Evolutionary conservation across 2,888 invertebrate species (phyloP), one percentile per base, ranked within the genome.

Genomic region (Drosophila multiciliata): DNA sequence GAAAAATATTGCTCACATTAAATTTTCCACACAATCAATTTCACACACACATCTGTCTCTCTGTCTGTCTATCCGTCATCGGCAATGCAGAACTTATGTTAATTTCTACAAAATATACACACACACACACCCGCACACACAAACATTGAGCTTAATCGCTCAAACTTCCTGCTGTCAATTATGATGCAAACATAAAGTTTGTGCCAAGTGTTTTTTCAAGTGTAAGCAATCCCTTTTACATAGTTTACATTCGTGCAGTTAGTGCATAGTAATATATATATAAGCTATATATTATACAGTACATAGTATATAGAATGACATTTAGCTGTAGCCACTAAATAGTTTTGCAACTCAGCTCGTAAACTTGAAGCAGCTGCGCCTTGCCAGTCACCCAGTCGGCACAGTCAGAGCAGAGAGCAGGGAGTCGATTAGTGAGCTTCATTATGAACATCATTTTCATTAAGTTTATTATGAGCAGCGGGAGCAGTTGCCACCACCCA

Each of bases 21-120:
- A 84, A 85, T 87, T 85, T 83, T 89, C 83, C 86, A 87, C 86
- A 74, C 82, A 87, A 84, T 84, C 73, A 87, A 87, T 89, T 89
- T 66, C 73, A 65, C 32, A 42, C 55, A 66, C 49, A 32, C 83
- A 60, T n/a, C n/a, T n/a, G n/a, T n/a, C n/a, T n/a, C n/a, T 59
- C 53, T 42, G 55, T 38, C 17, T 8, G 15, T 45, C 45, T 45
- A 8, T 4, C 45, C 45, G 23, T 42, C 40, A 33, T 60, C 12
- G 38, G 40, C 29, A 35, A 12, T 57, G 40, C 57, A 63, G 54
- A 59, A 64, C 80, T 75, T 73, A 86, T 75, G 77, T 72, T 82
- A 72, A 80, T 71, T 78, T 70, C 75, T 69, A 75, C 49, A 75
- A 70, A 75, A 78, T 83, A 57, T 63, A 76, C 32, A 53, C 54